Evolutionary conservation across 1,140 invertebrate species (phyloP).

Genomic region (Ceratoteleas bidentatus): DNA sequence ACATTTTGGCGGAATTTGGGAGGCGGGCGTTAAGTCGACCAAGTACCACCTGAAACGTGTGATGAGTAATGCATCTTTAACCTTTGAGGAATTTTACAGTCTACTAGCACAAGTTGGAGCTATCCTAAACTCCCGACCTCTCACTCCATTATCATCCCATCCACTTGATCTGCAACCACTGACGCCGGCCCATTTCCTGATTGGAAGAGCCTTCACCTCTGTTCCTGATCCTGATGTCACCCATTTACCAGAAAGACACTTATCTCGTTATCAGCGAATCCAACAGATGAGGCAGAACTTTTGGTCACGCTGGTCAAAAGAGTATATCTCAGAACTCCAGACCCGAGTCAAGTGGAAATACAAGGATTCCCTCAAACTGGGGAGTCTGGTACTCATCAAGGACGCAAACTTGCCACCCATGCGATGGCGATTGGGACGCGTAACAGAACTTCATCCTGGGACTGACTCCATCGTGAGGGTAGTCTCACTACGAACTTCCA

Average conservation of each 20-base stretch:
- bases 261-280: conserved; percentile 15
- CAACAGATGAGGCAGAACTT: conserved; percentile 25
- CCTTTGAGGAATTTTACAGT: conserved; percentile 11
- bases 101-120: conserved; percentile 2
- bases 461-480: conserved; percentile 48
- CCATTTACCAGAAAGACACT: not conserved
- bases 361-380: conserved; percentile 58
- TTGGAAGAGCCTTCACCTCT: conserved; percentile 11
- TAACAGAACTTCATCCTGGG: conserved; percentile 49
- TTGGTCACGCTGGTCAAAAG: conserved; percentile 36
- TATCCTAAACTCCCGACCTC: not conserved
- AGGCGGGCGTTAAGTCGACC: conserved; percentile 11
- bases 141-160: not conserved
- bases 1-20: conserved; percentile 27
- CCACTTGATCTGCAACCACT: not conserved
- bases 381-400: conserved; percentile 72
- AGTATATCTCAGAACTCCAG: conserved; percentile 69
- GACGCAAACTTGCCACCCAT: conserved; percentile 71
- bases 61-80: not conserved
- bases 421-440: conserved; percentile 66
- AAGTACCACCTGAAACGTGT: conserved; percentile 13
- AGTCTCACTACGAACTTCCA: conserved; percentile 41
- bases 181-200: conserved; percentile 21
- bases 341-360: conserved; percentile 70
- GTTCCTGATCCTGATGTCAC: conserved; percentile 20